phyloP scores from a whole-genome alignment of 2,888 invertebrate genomes.

The Athalia rosae region DNA sequence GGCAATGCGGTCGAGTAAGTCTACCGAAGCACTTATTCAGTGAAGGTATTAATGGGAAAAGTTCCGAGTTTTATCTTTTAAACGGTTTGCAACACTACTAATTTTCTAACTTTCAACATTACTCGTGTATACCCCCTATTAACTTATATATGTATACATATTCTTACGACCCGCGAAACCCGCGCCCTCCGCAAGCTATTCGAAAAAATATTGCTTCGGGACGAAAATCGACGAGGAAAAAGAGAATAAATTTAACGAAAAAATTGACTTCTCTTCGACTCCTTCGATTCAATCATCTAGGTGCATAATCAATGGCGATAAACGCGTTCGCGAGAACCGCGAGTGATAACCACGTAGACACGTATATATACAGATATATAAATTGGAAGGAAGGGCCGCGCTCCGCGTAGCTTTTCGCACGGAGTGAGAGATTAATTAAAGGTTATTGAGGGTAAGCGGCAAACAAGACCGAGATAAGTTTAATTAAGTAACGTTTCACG shows the following conservation, averaged over 20 bases:
- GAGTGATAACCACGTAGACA: conserved; percentile 5
- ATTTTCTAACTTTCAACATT: conserved; percentile 71
- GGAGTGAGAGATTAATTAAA: conserved; percentile 39
- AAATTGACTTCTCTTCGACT: not conserved
- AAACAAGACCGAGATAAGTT: conserved; percentile 40
- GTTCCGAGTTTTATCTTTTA: conserved; percentile 72
- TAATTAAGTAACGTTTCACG: conserved; percentile 44
- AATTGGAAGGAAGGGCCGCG: not conserved
- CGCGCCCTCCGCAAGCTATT: not conserved
- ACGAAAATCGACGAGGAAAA: too few species aligned
- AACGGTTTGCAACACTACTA: conserved; percentile 71
- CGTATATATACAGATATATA: not conserved
- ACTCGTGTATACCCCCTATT: conserved; percentile 52
- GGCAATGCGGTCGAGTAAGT: conserved; percentile 41
- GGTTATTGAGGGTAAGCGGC: conserved; percentile 41
- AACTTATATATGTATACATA: not conserved
- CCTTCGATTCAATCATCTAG: not conserved
- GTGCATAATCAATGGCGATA: conserved; percentile 1
- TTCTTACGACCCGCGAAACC: not conserved
- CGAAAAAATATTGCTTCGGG: not conserved
- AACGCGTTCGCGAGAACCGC: conserved; percentile 15
- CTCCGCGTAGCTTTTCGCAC: not conserved
- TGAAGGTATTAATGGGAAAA: conserved; percentile 70
- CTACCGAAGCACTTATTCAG: conserved; percentile 32
- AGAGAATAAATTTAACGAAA: not conserved